Base-by-base conservation (phyloP, 2,113 vertebrate genomes). In the Picathartes gymnocephalus region DNA sequence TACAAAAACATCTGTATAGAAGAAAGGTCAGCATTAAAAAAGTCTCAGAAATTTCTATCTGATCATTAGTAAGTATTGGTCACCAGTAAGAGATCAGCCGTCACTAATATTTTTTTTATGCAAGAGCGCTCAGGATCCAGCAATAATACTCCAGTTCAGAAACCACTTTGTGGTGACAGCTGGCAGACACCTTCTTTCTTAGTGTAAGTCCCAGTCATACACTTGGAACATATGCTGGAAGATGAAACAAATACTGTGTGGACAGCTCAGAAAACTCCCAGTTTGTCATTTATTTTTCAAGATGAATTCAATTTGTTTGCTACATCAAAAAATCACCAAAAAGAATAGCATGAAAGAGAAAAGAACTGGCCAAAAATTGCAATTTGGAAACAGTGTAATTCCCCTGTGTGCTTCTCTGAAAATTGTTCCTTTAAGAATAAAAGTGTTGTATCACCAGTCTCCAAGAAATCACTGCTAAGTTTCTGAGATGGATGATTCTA, bases 291-390 rank as follows among this genome's bases (percentile, higher is more conserved):
- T 85, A 80, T 95, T 94, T 88, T 86, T 69, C 84, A 95, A 91
- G 74, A 96, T 57, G 70, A 94, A 82, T 94, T 90, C 33, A 85
- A 72, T 85, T 94, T 95, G 74, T 90, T 95, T 92, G 35, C 71
- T 90, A 77, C 87, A 91, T 91, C 71, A 94, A 93, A 95, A 90
- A 90, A 77, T 65, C 42, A 62, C 71, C 61, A 74, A 56, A 87
- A 94, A 92, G 70, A 95, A 95, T 82, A 85, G 58, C 39, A 70
- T 65, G 54, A 87, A 92, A 85, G 70, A 83, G 56, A 77, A 90
- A 95, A 95, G 70, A 89, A 91, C 57, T n/a, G 58, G n/a, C 33
- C 79, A 92, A 73, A 48, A 87, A 92, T 24, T 95, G 78, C 53
- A 76, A 1, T 62, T 79, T 92, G 73, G 81, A 90, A 93, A 89